These are phyloP conservation scores for Spatulosminthurus flaviceps DNA, from an alignment of 2,888 invertebrate species.

Conservation along the genomic window DNA sequence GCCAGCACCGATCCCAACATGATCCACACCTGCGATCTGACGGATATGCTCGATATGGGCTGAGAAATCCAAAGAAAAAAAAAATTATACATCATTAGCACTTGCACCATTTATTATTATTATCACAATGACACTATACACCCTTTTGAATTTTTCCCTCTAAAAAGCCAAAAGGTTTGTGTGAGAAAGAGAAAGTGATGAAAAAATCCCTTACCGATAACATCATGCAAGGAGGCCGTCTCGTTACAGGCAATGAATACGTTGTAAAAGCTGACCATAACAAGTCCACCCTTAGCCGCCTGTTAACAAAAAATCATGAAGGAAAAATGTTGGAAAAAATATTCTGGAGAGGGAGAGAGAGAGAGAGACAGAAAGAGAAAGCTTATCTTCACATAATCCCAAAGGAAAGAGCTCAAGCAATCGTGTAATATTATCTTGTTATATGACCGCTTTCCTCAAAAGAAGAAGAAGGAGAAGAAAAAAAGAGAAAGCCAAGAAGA, in stretches of 20 bases:
- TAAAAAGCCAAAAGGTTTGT: no score
- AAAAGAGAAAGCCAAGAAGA: not conserved
- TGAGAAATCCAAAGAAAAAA: slow-evolving; percentile 62
- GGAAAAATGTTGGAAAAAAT: not conserved
- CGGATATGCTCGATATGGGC: slow-evolving; percentile 88
- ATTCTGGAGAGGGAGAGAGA: no score
- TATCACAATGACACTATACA: no score
- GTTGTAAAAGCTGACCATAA: slow-evolving; percentile 93
- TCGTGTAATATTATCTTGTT: no score
- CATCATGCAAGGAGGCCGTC: slow-evolving; percentile 81
- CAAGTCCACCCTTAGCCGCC: slow-evolving; percentile 84
- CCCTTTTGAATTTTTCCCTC: no score
- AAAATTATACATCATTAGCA: not conserved
- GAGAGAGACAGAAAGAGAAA: no score
- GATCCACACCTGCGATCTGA: slow-evolving; percentile 82
- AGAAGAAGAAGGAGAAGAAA: slow-evolving; percentile 5
- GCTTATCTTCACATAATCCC: not conserved
- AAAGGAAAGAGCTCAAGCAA: not conserved
- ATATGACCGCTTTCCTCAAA: no score
- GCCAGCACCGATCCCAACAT: slow-evolving; percentile 87
- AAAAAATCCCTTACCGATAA: slow-evolving; percentile 72
- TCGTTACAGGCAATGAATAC: slow-evolving; percentile 85
- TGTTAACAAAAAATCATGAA: slow-evolving; percentile 65
- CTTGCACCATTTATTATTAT: no score
- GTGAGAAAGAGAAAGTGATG: no score